Percentiles rank a stretch among this genome's conserved stretches.
phyloP scores from a whole-genome alignment of 2,888 invertebrate genomes.

The Bruchidius siliquastri region DNA sequence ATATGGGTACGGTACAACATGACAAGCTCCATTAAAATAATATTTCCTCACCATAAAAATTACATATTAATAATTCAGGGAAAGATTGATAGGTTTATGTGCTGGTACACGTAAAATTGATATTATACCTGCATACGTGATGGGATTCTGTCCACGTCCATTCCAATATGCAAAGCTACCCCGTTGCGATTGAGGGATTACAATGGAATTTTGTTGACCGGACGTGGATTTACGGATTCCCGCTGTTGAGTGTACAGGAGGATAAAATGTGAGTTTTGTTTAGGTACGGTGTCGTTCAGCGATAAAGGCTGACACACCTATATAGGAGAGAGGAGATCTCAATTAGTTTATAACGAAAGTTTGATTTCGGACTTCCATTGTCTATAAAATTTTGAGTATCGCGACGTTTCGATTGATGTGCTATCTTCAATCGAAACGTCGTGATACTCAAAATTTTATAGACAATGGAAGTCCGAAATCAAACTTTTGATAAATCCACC shows the following conservation, averaged over 20 bases:
- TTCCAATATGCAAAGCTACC: conserved; percentile 1
- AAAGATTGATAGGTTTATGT: conserved; percentile 32
- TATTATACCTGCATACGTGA: conserved; percentile 29
- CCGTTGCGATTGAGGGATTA: not conserved
- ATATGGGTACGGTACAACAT: conserved; percentile 1
- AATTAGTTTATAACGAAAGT: no score
- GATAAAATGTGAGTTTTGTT: no score
- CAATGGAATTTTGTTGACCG: not conserved
- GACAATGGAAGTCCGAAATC: no score
- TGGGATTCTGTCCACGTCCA: conserved; percentile 12
- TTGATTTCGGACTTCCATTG: no score
- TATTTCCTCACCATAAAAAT: conserved; percentile 18
- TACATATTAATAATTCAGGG: conserved; percentile 26
- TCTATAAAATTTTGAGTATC: no score
- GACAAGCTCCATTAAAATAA: conserved; percentile 19
- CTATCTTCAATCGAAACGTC: no score
- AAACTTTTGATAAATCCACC: no score
- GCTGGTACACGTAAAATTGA: conserved; percentile 33
- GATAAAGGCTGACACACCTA: no score
- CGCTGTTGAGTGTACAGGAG: not conserved
- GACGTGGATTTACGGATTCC: not conserved
- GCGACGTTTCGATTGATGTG: no score
- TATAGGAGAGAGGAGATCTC: no score
- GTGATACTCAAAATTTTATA: no score
- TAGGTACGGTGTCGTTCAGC: not conserved